Base-by-base conservation (phyloP, 2,888 invertebrate species). In the Apeira syringaria region DNA sequence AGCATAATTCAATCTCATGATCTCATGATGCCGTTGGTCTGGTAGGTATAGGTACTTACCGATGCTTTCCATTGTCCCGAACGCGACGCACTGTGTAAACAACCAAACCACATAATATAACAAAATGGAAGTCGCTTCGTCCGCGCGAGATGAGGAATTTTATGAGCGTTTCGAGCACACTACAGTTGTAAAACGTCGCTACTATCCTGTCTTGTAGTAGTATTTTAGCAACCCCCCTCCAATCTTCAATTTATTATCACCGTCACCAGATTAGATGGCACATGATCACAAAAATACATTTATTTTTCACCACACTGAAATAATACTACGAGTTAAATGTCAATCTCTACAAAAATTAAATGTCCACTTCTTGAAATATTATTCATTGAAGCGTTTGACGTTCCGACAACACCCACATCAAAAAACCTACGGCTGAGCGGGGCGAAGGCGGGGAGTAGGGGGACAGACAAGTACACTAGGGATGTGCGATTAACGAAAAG, bases 161-260 rank as follows among this genome's bases (percentile, higher is more conserved):
- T 85, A 83, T 82, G 75, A 76, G 70, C 81, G 43, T 75, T 68
- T 73, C 70, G 69, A 86, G 84, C 75, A 67, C 74, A 69, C n/a
- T n/a, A n/a, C 69, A 87, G 85, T 90, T 79, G 89, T 90, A 90
- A 87, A 89, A 86, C 80, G 83, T 80, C 81, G 82, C 86, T 89
- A 47, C 88, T 88, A 89, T 87, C 81, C 80, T 85, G 74, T 87
- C 82, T 79, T 85, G 74, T 74, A 82, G 90, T 90, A 90, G 90
- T 90, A 90, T 89, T 89, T 84, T 79, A 83, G 79, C 79, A 82
- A 82, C 86, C 82, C 89, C 90, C 89, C 88, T 80, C 88, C 87
- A 80, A 60, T 75, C 88, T 80, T 87, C 87, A 80, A 60, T 75
- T 75, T 78, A 83, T 78, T 79, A 82, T 80, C 76, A 76, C 77